Evolutionary conservation across 2,113 vertebrate genomes (phyloP), one percentile per base, ranked within the genome.

Genomic region (Egretta garzetta): DNA sequence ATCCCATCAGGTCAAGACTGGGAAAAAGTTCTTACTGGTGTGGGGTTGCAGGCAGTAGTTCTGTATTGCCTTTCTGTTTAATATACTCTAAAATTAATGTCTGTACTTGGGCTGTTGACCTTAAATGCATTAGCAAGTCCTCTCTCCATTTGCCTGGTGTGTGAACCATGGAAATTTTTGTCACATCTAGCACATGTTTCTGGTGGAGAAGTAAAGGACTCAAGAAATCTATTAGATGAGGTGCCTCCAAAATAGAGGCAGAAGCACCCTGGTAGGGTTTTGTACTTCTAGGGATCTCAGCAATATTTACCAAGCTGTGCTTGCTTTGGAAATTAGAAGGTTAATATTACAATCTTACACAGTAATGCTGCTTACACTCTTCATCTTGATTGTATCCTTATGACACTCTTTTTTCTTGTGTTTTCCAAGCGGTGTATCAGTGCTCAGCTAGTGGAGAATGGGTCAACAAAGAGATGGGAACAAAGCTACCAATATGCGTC

Each of bases 391-490:
- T 63, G 7, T 64, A 77, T 89, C n/a, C 45, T 82, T 64, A 84
- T 32, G 30, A 14, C 50, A 50, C 16, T 76, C 30, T 56, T 75
- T 47, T 66, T 74, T 91, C 9, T 26, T 96, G 0, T 92, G 33
- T 90, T 90, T 47, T 96, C 86, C 47, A 94, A 99, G 98, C 5
- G 2, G 73, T 96, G 8, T 98, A 98, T 71, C 86, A 1, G 28
- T 99, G 98, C 13, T 88, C 98, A 53, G 95, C 85, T 67, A 97
- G 86, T 1, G 98, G 98, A 90, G 96, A 90, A 80, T 99, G 98
- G 98, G 83, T 98, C 64, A 98, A 93, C 2, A 28, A 97, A 59
- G 64, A 93, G 41, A 86, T 97, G 92, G 96, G 97, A n/a, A 41
- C 73, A 20, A 96, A 97, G 58, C 96, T 97, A 79, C 98, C 98